Percentiles rank a stretch among this genome's conserved stretches.
phyloP scores from a whole-genome alignment of 2,888 invertebrate genomes.

The Heliconius hortense region DNA sequence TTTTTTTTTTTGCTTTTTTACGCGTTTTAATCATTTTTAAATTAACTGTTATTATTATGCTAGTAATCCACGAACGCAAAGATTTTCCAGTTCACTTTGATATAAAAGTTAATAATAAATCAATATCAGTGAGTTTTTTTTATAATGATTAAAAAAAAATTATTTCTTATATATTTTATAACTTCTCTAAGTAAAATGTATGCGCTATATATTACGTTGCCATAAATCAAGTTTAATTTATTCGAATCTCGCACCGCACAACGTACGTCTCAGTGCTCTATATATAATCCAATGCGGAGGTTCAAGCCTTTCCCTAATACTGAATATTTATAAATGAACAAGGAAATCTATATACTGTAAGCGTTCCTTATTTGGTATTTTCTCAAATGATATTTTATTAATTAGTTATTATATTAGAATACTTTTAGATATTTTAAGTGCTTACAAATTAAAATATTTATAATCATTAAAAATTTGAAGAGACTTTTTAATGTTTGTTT shows the following conservation, averaged over 20 bases:
- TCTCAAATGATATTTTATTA: not conserved
- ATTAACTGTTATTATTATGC: no score
- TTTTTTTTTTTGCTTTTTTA: no score
- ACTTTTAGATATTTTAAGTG: not conserved
- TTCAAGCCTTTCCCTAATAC: not conserved
- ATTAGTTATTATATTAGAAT: not conserved
- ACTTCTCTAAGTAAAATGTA: not conserved
- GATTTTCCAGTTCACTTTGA: no score
- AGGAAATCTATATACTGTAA: not conserved
- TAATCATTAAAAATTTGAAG: not conserved
- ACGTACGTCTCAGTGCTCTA: not conserved
- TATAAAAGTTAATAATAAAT: no score
- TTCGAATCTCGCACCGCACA: not conserved
- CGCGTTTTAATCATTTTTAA: no score
- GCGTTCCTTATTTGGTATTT: not conserved
- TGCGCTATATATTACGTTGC: not conserved
- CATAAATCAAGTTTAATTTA: constrained; percentile 3
- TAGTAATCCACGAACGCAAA: no score
- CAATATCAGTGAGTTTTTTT: no score
- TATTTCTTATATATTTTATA: not conserved
- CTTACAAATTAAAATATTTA: not conserved
- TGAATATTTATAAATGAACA: constrained; percentile 10
- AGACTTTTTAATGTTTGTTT: not conserved
- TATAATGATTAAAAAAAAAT: no score
- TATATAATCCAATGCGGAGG: not conserved